Base-by-base conservation (phyloP, 2,113 vertebrate species). In the Cairina moschata region DNA sequence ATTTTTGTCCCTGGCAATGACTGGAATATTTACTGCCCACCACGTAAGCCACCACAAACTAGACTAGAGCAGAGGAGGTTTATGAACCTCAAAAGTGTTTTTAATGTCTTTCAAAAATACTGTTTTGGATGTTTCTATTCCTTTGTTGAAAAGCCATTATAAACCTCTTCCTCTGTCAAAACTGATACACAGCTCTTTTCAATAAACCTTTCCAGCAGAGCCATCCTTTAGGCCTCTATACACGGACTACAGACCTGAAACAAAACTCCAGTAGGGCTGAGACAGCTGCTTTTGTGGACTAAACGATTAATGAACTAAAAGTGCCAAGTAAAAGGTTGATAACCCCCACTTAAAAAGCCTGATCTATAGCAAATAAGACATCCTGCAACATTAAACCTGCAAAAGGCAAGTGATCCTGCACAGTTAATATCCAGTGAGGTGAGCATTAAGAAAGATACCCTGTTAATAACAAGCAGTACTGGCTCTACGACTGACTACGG, bases 141-240 rank as follows among this genome's bases (percentile, higher is more conserved):
- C 84, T 78, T 54, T n/a, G 14, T 50, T 85, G 74, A 91, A 83
- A 78, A 66, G 28, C 22, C 48, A 89, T 55, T 31, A 90, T 75
- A 79, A 79, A 29, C 38, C 32, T 95, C 56, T 83, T 93, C n/a
- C 54, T 73, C 93, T 91, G 63, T 86, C 89, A 90, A 88, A 93
- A 88, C 38, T 80, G 76, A n/a, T 76, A 80, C 68, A 29, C 71
- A 65, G 44, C 31, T 79, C 74, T 93, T 90, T 75, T 68, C 8
- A 29, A 72, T 44, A 56, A 10, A 21, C 34, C 82, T 78, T 81
- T 76, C 14, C 63, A 73, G 55, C 63, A 73, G 55, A 82, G 79
- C 42, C 68, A 50, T 62, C 59, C 44, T 86, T 59, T n/a, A 55
- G 59, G 40, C 50, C 21, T 62, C 83, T 42, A 20, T 13, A 29